Percentiles rank a stretch among this genome's conserved stretches.
Conservation (phyloP, 2,113 vertebrate genomes). For the Illadopsis cleaveri region DNA sequence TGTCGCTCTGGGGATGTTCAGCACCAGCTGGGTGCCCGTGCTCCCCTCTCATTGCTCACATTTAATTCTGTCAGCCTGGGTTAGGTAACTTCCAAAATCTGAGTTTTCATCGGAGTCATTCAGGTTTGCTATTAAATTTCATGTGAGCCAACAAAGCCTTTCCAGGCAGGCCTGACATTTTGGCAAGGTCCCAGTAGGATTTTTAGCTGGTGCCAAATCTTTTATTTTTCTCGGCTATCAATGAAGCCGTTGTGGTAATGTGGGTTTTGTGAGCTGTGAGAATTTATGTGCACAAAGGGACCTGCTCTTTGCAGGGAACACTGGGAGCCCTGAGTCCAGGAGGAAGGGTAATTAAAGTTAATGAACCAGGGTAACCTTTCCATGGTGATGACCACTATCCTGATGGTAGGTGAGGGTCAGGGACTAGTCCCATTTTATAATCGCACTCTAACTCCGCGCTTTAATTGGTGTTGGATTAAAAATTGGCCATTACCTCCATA, state of each 20-base stretch:
- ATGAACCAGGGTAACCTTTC: slow-evolving; percentile 81
- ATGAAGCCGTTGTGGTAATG: slow-evolving; percentile 83
- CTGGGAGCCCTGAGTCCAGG: slow-evolving; percentile 74
- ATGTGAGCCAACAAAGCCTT: slow-evolving; percentile 60
- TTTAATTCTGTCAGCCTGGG: slow-evolving; percentile 7
- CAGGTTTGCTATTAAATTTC: slow-evolving; percentile 71
- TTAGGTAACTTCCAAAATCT: slow-evolving; percentile 45
- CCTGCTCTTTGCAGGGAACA: slow-evolving; percentile 81
- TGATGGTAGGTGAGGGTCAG: slow-evolving; percentile 71
- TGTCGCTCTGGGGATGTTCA: neutral
- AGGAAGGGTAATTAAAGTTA: slow-evolving; percentile 83
- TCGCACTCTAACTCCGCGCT: neutral
- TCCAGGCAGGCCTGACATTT: slow-evolving; percentile 70
- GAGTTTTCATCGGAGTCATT: slow-evolving; percentile 59
- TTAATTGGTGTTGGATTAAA: slow-evolving; percentile 38
- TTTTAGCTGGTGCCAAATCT: slow-evolving; percentile 73
- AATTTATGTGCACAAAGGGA: slow-evolving; percentile 81
- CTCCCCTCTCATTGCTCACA: neutral
- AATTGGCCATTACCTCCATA: neutral
- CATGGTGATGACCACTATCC: slow-evolving; percentile 70
- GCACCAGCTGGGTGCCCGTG: neutral
- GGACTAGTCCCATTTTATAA: slow-evolving; percentile 50
- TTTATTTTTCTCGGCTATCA: slow-evolving; percentile 79
- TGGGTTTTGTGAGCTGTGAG: slow-evolving; percentile 83
- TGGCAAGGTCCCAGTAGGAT: slow-evolving; percentile 75